Conservation (phyloP, 2,113 vertebrate species). For the Gallinago undulata region DNA sequence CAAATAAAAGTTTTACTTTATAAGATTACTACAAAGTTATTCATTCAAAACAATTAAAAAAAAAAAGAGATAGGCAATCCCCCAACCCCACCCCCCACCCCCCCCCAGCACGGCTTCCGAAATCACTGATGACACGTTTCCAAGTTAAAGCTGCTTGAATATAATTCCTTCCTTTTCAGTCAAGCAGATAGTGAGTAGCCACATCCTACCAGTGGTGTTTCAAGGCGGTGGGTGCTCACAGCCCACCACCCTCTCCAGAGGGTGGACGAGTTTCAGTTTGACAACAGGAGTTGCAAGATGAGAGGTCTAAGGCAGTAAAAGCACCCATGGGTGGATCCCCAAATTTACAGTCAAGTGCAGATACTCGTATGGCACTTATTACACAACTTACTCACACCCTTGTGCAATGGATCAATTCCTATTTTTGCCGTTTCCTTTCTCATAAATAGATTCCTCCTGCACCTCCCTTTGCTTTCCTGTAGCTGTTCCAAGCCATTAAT, state of each 20-base stretch:
- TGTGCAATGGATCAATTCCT: slow-evolving; percentile 41
- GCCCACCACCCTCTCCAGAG: neutral
- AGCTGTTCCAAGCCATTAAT: slow-evolving; percentile 12
- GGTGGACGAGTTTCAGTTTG: neutral
- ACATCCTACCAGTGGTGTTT: neutral
- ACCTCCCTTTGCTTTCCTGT: slow-evolving; percentile 43
- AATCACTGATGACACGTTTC: neutral
- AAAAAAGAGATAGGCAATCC: neutral
- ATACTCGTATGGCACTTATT: neutral
- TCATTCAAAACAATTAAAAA: neutral
- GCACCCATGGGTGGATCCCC: neutral
- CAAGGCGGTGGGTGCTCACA: neutral
- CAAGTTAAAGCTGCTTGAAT: neutral
- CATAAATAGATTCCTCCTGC: slow-evolving; percentile 13
- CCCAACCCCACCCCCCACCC: rapidly evolving
- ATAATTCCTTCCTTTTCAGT: neutral
- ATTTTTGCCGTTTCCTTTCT: slow-evolving; percentile 45
- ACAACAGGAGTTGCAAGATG: neutral
- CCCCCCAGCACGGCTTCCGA: neutral
- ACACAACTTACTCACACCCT: neutral
- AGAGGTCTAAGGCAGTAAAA: neutral
- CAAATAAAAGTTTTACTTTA: neutral
- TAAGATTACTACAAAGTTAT: neutral
- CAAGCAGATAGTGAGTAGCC: neutral
- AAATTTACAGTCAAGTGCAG: neutral